Base-by-base conservation (phyloP, 1,140 invertebrate genomes). In the Drosophila gunungcola region DNA sequence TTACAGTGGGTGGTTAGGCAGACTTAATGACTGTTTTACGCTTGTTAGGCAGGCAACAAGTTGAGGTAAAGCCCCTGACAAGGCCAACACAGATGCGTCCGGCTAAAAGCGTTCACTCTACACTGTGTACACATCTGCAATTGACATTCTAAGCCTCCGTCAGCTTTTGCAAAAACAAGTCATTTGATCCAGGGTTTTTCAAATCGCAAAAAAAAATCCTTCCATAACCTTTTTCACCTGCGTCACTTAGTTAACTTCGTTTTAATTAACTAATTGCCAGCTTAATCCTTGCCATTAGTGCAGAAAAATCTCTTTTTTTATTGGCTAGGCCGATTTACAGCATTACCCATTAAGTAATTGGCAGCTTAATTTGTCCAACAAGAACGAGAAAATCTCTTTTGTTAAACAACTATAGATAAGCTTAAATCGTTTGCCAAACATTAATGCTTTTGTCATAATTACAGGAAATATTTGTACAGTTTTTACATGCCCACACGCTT, bases 71-170 rank as follows among this genome's bases (percentile, higher is more conserved):
- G 46, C 46, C 61, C 21, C 46, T 5, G 1, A 43, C 39, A 45
- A 67, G 39, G 38, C 32, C 7, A 41, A 38, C 38, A 9, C 64
- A 68, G 64, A 52, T 68, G 64, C 29, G 45, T 42, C 60, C 13
- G 9, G 3, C 10, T 10, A 41, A 55, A 58, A 27, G 38, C 51
- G 73, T 39, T 73, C 45, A 11, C 25, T 45, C 6, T 12, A 41
- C 16, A 16, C n/a, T 12, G 51, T 10, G 38, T 10, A 55, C 52
- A 36, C 52, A 57, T 45, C 73, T 77, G 55, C 62, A 60, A 77
- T 77, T 68, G 74, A 77, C 74, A 77, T 55, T 76, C 46, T 55
- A 54, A 76, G 45, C 62, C 43, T 12, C 25, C 38, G 36, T 49
- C 52, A 38, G 16, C 9, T 41, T 21, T 13, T 11, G 39, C 45